phyloP scores from a whole-genome alignment of 1,140 invertebrate species.

The Conopomorpha cramerella region DNA sequence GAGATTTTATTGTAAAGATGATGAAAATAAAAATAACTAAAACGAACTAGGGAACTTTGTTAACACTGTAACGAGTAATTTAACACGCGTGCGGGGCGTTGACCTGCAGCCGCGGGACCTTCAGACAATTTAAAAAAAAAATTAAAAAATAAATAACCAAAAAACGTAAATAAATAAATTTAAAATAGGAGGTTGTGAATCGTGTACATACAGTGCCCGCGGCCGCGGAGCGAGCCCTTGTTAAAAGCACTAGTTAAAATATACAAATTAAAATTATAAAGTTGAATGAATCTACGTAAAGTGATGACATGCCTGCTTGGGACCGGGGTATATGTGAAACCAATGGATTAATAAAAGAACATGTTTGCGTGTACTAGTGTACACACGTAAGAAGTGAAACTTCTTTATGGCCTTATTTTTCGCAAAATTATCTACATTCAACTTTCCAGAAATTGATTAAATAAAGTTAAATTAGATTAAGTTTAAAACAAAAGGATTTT shows the following conservation, averaged over 20 bases:
- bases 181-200: constrained; percentile 51
- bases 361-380: too few species aligned
- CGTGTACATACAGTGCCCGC: constrained; percentile 23
- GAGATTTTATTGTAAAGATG: constrained; percentile 46
- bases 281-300: constrained; percentile 30
- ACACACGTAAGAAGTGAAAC: too few species aligned
- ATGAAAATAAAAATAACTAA: too few species aligned
- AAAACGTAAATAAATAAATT: too few species aligned
- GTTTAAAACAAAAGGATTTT: too few species aligned
- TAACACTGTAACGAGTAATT: constrained; percentile 37
- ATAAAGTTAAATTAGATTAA: too few species aligned
- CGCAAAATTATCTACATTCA: too few species aligned
- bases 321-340: too few species aligned
- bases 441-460: too few species aligned
- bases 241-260: constrained; percentile 27
- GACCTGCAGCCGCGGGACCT: constrained; percentile 20
- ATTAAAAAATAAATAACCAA: too few species aligned
- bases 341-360: too few species aligned
- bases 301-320: constrained; percentile 33
- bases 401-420: too few species aligned
- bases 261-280: constrained; percentile 21
- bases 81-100: constrained; percentile 20
- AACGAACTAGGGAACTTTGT: constrained; percentile 54
- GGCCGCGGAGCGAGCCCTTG: constrained; percentile 20
- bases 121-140: constrained; percentile 50